These are phyloP conservation scores for Corvus moneduloides DNA, from an alignment of 2,113 vertebrate genomes.

Conservation along the genomic window DNA sequence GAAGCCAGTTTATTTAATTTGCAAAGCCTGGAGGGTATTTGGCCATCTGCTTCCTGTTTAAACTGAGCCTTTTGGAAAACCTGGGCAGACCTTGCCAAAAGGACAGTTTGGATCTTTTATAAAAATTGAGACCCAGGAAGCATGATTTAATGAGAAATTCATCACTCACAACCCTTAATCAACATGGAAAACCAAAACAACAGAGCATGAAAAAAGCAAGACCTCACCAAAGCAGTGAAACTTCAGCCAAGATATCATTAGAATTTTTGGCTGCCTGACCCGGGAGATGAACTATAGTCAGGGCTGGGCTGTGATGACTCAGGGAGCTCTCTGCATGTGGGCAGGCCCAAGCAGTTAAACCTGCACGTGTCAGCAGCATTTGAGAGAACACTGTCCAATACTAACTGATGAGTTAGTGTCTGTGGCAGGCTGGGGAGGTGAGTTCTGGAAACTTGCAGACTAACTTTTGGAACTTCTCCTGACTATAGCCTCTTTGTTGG, in stretches of 20 bases:
- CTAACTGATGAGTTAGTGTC: not conserved
- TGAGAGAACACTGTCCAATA: not conserved
- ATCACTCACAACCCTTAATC: not conserved
- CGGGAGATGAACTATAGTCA: not conserved
- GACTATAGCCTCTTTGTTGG: not conserved
- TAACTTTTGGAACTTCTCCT: not conserved
- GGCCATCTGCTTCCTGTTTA: conserved; percentile 43
- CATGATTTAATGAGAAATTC: not conserved
- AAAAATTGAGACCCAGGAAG: not conserved
- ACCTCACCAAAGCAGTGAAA: not conserved
- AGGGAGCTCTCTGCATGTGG: not conserved
- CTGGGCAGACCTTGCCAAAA: conserved; percentile 13
- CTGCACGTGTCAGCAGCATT: not conserved
- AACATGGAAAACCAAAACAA: not conserved
- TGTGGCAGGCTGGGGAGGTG: not conserved
- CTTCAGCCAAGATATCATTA: not conserved
- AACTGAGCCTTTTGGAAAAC: conserved; percentile 37
- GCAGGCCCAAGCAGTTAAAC: not conserved
- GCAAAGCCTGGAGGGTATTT: not conserved
- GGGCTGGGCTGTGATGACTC: not conserved
- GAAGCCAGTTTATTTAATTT: conserved; percentile 24
- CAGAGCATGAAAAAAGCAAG: not conserved
- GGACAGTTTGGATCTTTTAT: not conserved
- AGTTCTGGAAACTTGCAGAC: not conserved
- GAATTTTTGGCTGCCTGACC: not conserved